Evolutionary conservation across 2,888 invertebrate genomes (phyloP).

Genomic region (Cheilosia scutellata): DNA sequence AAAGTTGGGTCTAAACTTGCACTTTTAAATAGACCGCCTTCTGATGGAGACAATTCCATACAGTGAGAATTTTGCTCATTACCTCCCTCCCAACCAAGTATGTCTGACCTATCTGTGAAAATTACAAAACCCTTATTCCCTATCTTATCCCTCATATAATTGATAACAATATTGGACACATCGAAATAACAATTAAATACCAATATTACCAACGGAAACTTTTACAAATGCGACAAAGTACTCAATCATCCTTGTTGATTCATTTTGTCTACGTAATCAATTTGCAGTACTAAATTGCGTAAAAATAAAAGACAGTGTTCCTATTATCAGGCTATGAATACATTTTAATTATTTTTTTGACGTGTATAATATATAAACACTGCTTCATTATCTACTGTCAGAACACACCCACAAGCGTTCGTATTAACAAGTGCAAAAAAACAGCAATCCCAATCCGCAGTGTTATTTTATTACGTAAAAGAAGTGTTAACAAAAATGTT

Average conservation of each 20-base stretch:
- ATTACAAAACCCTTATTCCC: too few species aligned
- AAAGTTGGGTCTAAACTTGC: too few species aligned
- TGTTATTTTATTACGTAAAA: conserved; percentile 19
- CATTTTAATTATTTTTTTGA: not conserved
- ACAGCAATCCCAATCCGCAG: not conserved
- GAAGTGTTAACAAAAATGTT: not conserved
- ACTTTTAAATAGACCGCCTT: too few species aligned
- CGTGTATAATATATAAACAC: not conserved
- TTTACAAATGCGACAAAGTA: not conserved
- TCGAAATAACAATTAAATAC: too few species aligned
- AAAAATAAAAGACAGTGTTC: not conserved
- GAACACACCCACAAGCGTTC: conserved; percentile 17
- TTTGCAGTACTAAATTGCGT: not conserved
- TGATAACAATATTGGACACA: too few species aligned
- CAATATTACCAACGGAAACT: not conserved
- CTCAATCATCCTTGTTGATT: conserved; percentile 13
- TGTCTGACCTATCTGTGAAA: too few species aligned
- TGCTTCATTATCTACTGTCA: conserved; percentile 5
- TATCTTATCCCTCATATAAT: too few species aligned
- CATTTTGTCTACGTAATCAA: conserved; percentile 3
- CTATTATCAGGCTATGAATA: conserved; percentile 22
- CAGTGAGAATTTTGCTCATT: too few species aligned
- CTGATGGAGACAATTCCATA: too few species aligned
- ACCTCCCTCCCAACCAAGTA: too few species aligned
- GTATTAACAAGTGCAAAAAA: not conserved